A percentile compares a stretch with the other conserved stretches of the same genome.
Evolutionary conservation across 2,888 invertebrate species (phyloP).

Genomic region (Helobdella robusta): DNA sequence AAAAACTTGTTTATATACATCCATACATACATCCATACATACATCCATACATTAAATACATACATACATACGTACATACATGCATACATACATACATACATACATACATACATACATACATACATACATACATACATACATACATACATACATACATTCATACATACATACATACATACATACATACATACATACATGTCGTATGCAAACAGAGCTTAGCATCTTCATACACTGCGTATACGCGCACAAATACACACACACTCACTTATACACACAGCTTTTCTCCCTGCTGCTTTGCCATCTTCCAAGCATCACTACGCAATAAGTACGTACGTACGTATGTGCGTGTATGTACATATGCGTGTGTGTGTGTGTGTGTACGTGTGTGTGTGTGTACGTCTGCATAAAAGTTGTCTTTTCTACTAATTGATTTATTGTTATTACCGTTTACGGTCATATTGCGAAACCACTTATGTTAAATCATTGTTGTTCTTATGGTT

Average conservation of each 20-base stretch:
- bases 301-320: too few relatives aligned
- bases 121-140: conserved; percentile 24
- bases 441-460: too few relatives aligned
- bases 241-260: background rate
- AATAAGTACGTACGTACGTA: conserved; percentile 12
- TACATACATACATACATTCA: conserved; percentile 25
- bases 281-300: too few relatives aligned
- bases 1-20: conserved; percentile 3
- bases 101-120: conserved; percentile 17
- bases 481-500: too few relatives aligned
- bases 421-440: too few relatives aligned
- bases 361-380: conserved; percentile 20
- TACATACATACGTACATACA: conserved; percentile 17
- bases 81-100: conserved; percentile 20
- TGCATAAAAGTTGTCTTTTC: too few relatives aligned
- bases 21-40: conserved; percentile 22
- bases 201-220: background rate
- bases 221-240: background rate
- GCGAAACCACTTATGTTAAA: too few relatives aligned
- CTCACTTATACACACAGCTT: background rate
- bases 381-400: conserved; percentile 12
- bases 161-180: conserved; percentile 13
- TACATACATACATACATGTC: conserved; percentile 21
- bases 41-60: conserved; percentile 24
- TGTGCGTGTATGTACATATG: conserved; percentile 9